A percentile compares a stretch with the other conserved stretches of the same genome.
Conservation (phyloP, 2,113 vertebrate genomes). For the Narcine bancroftii region DNA sequence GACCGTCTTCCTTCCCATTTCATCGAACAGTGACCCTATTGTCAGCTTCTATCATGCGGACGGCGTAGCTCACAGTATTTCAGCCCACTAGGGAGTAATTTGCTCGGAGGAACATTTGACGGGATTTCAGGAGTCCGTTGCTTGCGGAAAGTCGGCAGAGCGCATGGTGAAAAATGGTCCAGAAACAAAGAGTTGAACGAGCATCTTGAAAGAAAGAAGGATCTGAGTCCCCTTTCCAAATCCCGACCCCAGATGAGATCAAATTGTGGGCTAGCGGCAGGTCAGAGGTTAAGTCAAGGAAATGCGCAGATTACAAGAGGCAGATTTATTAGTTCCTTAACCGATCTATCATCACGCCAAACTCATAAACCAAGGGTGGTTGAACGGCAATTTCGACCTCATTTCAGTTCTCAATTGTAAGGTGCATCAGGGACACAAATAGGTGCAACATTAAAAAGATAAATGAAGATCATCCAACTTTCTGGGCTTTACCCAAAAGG, state of each 20-base stretch:
- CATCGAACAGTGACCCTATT: not conserved
- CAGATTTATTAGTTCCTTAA: not conserved
- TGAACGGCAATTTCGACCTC: not conserved
- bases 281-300: conserved; percentile 25
- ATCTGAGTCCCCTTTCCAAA: not conserved
- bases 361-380: not conserved
- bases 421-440: not conserved
- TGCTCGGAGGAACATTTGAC: not conserved
- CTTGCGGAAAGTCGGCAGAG: not conserved
- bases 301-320: not conserved
- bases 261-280: too few species aligned
- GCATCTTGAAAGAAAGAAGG: not conserved
- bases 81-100: not conserved
- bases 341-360: not conserved
- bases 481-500: too few species aligned
- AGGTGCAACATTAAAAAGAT: not conserved
- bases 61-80: not conserved
- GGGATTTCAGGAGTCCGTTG: not conserved
- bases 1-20: not conserved
- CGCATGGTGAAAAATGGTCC: not conserved
- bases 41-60: not conserved
- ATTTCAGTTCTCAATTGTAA: not conserved
- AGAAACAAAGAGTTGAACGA: not conserved
- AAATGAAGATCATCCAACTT: not conserved
- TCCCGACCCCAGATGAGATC: not conserved